A percentile compares a stretch with the other conserved stretches of the same genome.
Evolutionary conservation across 2,888 invertebrate species (phyloP).

Genomic region (Rhorus exstirpatorius): DNA sequence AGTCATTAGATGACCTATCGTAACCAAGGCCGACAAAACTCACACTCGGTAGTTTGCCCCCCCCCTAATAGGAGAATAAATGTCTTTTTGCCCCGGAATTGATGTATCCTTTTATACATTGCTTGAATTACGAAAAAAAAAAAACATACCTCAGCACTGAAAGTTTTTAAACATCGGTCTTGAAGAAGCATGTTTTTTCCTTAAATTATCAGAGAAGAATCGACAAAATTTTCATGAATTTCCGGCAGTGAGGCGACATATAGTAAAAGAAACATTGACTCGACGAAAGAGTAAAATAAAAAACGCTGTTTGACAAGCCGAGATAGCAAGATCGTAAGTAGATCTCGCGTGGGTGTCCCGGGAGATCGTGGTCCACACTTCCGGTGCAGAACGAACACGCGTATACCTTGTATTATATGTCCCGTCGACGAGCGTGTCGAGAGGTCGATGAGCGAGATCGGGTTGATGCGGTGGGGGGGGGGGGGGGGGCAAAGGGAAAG

Average conservation of each 20-base stretch:
- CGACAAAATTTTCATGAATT: not conserved
- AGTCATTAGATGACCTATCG: slow-evolving; percentile 62
- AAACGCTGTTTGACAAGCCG: slow-evolving; percentile 32
- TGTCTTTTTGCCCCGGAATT: too few species aligned
- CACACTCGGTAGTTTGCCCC: not conserved
- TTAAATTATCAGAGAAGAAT: not conserved
- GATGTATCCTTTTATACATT: too few species aligned
- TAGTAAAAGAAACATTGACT: slow-evolving; percentile 8
- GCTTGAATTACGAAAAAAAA: too few species aligned
- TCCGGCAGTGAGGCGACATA: not conserved
- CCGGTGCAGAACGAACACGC: slow-evolving; percentile 65
- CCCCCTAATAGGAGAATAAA: too few species aligned
- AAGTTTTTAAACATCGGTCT: too few species aligned
- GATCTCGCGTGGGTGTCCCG: slow-evolving; percentile 62
- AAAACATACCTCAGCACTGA: too few species aligned
- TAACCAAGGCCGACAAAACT: slow-evolving; percentile 50
- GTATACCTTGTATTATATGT: slow-evolving; percentile 55
- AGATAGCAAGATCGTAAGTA: slow-evolving; percentile 51
- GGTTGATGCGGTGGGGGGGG: slow-evolving; percentile 3
- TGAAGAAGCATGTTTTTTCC: too few species aligned
- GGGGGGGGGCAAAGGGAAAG: slow-evolving; percentile 7
- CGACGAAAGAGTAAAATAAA: not conserved
- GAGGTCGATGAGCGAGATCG: slow-evolving; percentile 70
- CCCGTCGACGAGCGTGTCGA: slow-evolving; percentile 54
- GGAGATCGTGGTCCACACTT: slow-evolving; percentile 60